phyloP scores from a whole-genome alignment of 1,140 invertebrate species.

The Drosophila dunni region DNA sequence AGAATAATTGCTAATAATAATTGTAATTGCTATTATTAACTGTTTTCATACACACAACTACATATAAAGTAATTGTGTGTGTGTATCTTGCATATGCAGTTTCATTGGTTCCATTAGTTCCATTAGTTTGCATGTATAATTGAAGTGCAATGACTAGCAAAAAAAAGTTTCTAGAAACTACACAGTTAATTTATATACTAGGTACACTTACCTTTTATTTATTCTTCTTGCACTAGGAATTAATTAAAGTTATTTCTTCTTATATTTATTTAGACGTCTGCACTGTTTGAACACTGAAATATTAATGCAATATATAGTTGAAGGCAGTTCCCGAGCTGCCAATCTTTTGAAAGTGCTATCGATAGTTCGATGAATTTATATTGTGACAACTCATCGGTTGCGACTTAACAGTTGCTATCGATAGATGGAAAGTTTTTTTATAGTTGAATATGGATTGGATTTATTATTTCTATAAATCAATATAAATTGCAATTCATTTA shows the following conservation, averaged over 20 bases:
- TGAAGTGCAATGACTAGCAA: background rate
- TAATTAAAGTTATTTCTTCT: slow-evolving; percentile 10
- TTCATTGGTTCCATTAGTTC: slow-evolving; percentile 6
- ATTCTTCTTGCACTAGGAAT: slow-evolving; percentile 9
- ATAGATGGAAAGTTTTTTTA: too few relatives aligned
- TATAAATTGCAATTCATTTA: too few relatives aligned
- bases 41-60: background rate
- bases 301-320: background rate
- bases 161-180: background rate
- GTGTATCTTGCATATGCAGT: background rate
- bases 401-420: too few relatives aligned
- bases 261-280: slow-evolving; percentile 14
- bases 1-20: background rate
- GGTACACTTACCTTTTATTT: slow-evolving; percentile 33
- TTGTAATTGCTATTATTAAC: background rate
- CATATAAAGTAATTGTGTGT: background rate
- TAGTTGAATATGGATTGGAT: too few relatives aligned
- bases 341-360: background rate
- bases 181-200: background rate
- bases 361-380: background rate
- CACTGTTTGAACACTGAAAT: slow-evolving; percentile 29
- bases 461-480: too few relatives aligned
- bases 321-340: too few relatives aligned
- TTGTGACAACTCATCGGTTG: too few relatives aligned
- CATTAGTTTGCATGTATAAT: background rate